phyloP scores from a whole-genome alignment of 2,797 vertebrate species.

The Sardinella longiceps region DNA sequence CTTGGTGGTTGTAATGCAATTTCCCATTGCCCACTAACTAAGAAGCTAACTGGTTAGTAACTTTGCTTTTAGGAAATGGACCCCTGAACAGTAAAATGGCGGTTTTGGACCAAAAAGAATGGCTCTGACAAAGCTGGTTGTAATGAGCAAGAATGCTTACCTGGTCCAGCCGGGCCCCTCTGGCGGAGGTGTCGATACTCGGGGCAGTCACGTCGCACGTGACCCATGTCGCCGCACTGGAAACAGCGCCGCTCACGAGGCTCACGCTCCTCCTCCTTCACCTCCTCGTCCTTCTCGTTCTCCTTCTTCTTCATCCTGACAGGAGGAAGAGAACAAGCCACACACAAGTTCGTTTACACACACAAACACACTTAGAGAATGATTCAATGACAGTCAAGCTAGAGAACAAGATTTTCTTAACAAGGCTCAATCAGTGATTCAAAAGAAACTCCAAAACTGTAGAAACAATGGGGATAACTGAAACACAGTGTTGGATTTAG shows the following conservation, averaged over 20 bases:
- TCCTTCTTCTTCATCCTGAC: constrained; percentile 95
- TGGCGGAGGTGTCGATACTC: constrained; percentile 92
- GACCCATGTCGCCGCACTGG: constrained; percentile 93
- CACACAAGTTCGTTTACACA: no score
- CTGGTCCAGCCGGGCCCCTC: constrained; percentile 72
- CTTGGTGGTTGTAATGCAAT: no score
- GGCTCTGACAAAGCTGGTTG: no score
- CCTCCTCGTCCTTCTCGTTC: constrained; percentile 89
- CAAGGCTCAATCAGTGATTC: not conserved
- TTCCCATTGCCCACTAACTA: no score
- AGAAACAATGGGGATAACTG: not conserved
- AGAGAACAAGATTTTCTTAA: no score
- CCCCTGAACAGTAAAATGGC: no score
- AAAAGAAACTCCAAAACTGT: not conserved
- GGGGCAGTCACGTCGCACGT: constrained; percentile 94
- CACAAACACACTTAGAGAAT: not conserved
- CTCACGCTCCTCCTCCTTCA: constrained; percentile 91
- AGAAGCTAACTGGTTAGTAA: no score
- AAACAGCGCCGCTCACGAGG: constrained; percentile 93
- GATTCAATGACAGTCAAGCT: no score
- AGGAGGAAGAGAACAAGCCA: not conserved
- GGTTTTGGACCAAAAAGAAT: no score
- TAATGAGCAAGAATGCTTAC: constrained; percentile 50
- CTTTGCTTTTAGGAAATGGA: no score
- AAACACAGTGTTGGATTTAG: not conserved